Evolutionary conservation across 2,113 vertebrate genomes (phyloP).

Genomic region (Archocentrus centrarchus): DNA sequence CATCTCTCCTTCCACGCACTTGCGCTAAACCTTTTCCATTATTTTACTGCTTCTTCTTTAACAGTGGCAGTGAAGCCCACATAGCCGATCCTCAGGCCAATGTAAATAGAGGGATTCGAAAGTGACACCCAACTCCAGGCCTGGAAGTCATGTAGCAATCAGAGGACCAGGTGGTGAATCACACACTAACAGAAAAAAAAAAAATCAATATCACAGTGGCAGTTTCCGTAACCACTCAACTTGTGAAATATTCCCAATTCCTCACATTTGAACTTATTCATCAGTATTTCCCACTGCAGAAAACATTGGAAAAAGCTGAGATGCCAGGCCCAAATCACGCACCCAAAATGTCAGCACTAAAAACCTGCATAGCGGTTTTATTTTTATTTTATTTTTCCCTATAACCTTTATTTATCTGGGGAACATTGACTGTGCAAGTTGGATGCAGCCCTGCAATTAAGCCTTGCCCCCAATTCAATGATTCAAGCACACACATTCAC

Average conservation of each 20-base stretch:
- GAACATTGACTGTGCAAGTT: constrained; percentile 36
- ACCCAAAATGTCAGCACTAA: constrained; percentile 44
- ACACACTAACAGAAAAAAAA: constrained; percentile 9
- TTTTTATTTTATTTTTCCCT: constrained; percentile 34
- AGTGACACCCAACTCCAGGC: constrained; percentile 39
- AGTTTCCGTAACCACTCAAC: constrained; percentile 19
- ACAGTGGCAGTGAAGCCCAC: constrained; percentile 47
- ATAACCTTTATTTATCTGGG: constrained; percentile 50
- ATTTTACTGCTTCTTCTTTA: constrained; percentile 60
- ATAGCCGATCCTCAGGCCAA: constrained; percentile 37
- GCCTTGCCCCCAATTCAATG: not conserved
- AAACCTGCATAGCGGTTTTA: constrained; percentile 34
- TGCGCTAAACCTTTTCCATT: constrained; percentile 61
- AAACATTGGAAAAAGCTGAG: constrained; percentile 57
- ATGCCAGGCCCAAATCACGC: constrained; percentile 48
- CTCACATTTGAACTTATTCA: constrained; percentile 56
- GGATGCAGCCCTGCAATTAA: not conserved
- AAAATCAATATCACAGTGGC: constrained; percentile 13
- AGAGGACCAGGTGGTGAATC: constrained; percentile 52
- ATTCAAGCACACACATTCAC: constrained; percentile 7
- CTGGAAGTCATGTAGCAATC: constrained; percentile 37
- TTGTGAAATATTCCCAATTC: constrained; percentile 59
- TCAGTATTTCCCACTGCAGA: constrained; percentile 50
- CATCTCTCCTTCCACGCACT: constrained; percentile 24
- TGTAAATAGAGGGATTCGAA: constrained; percentile 56